Evolutionary conservation across 2,888 invertebrate genomes (phyloP).

Genomic region (Lamproptera curius): DNA sequence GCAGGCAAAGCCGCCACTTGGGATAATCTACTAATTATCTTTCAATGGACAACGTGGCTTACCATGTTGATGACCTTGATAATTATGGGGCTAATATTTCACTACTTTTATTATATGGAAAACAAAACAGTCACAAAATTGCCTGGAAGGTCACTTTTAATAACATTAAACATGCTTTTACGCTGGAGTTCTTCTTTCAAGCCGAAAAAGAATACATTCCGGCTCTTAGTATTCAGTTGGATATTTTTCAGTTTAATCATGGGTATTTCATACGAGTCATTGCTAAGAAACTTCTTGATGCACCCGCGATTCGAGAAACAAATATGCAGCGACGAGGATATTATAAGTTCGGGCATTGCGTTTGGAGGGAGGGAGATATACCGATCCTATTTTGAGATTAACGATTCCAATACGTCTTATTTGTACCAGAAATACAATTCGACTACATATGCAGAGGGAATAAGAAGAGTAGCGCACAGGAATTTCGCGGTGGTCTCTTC

Average conservation of each 20-base stretch:
- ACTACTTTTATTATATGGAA: slow-evolving; percentile 57
- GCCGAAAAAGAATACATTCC: slow-evolving; percentile 58
- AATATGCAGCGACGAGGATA: slow-evolving; percentile 64
- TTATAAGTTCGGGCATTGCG: slow-evolving; percentile 61
- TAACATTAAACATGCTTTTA: slow-evolving; percentile 67
- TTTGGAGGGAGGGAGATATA: slow-evolving; percentile 71
- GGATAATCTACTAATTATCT: slow-evolving; percentile 68
- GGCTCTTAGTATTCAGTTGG: slow-evolving; percentile 67
- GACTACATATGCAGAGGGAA: slow-evolving; percentile 60
- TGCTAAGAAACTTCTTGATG: slow-evolving; percentile 72
- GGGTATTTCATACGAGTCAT: slow-evolving; percentile 71
- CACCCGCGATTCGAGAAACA: slow-evolving; percentile 73
- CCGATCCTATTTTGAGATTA: slow-evolving; percentile 69
- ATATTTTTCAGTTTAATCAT: slow-evolving; percentile 70
- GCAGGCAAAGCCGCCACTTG: slow-evolving; percentile 63
- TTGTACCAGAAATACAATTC: slow-evolving; percentile 69
- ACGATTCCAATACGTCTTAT: slow-evolving; percentile 68
- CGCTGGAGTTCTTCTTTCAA: slow-evolving; percentile 66
- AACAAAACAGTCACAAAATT: slow-evolving; percentile 49
- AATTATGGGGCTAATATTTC: slow-evolving; percentile 57
- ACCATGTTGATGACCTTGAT: slow-evolving; percentile 56
- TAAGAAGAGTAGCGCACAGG: slow-evolving; percentile 56
- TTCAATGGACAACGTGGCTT: slow-evolving; percentile 68
- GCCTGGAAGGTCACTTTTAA: slow-evolving; percentile 66
- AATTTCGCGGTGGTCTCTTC: slow-evolving; percentile 67